Evolutionary conservation across 2,888 invertebrate genomes (phyloP), one percentile per base, ranked within the genome.

Genomic region (Eilema griseolum): DNA sequence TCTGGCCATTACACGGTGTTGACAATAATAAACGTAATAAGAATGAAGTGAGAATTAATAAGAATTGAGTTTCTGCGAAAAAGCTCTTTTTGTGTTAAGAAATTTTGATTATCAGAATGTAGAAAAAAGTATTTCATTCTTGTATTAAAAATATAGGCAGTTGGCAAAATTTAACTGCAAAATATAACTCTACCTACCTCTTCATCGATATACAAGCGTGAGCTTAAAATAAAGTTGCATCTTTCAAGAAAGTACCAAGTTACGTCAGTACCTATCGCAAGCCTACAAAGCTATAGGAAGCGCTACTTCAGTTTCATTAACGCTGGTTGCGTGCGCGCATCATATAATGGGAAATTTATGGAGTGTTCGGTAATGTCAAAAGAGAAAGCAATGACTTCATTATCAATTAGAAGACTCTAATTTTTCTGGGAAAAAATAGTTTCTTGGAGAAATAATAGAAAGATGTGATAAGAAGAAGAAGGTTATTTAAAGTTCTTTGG

Each of bases 321-420:
- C 52, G n/a, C 20, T n/a, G 10, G 52, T 59, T 24, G 57, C 57
- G 57, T 24, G 57, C 26, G 52, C 52, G 52, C 52, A 52, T 52
- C 52, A 52, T 52, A 52, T 52, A 60, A 60, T 26, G 60, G 24
- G 60, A 60, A 26, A 60, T 60, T 60, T 28, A 16, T 60, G 24
- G 60, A 16, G 60, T 60, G 26, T 60, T 69, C 73, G 71, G 60
- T 67, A 69, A 63, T 70, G 28, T 31, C 26, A 52, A 56, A 52
- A 56, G 26, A 65, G 46, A 56, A 56, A 65, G 60, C 46, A 59
- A 16, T 59, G 31, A 61, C n/a, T 61, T 61, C 28, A 61, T 61
- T 61, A 61, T 61, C 26, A 61, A 20, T 28, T 16, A 31, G 61
- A 31, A 31, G 61, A n/a, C 31, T 31, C 31, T 61, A 8, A 60